These are phyloP conservation scores for Nomia melanderi DNA, from an alignment of 1,140 invertebrate species.

Conservation along the genomic window DNA sequence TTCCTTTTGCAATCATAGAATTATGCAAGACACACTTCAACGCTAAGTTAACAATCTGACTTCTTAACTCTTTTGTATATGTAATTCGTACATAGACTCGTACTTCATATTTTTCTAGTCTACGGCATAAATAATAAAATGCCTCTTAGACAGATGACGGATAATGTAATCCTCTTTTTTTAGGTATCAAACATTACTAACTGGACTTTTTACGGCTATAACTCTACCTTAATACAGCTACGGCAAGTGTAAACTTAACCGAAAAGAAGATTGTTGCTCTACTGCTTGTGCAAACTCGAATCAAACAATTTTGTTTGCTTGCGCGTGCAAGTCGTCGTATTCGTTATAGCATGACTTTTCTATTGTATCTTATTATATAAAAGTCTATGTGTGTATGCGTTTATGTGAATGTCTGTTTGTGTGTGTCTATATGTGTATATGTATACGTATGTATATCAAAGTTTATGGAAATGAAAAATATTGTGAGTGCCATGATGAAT, in stretches of 20 bases:
- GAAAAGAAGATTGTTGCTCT: constrained; percentile 1
- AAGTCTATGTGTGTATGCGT: too few relatives aligned
- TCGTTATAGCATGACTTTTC: background rate
- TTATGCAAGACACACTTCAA: constrained; percentile 32
- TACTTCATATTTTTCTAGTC: constrained; percentile 2
- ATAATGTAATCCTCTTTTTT: background rate
- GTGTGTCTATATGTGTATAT: too few relatives aligned
- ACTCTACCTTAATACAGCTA: background rate
- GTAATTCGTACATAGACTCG: constrained; percentile 5
- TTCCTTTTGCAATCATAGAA: constrained; percentile 7
- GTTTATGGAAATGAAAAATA: background rate
- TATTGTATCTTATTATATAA: background rate
- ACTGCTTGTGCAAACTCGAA: background rate
- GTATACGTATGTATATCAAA: background rate
- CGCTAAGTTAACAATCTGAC: constrained; percentile 29
- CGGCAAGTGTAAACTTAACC: background rate
- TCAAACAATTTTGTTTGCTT: background rate
- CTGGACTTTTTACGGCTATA: background rate
- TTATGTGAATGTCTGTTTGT: too few relatives aligned
- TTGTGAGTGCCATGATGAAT: background rate
- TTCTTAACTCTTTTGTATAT: background rate
- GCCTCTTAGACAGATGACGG: background rate
- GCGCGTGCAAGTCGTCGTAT: background rate
- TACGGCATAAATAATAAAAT: constrained; percentile 5
- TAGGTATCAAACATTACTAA: background rate